Base-by-base conservation (phyloP, 2,888 invertebrate genomes). In the Nomada ruficornis region DNA sequence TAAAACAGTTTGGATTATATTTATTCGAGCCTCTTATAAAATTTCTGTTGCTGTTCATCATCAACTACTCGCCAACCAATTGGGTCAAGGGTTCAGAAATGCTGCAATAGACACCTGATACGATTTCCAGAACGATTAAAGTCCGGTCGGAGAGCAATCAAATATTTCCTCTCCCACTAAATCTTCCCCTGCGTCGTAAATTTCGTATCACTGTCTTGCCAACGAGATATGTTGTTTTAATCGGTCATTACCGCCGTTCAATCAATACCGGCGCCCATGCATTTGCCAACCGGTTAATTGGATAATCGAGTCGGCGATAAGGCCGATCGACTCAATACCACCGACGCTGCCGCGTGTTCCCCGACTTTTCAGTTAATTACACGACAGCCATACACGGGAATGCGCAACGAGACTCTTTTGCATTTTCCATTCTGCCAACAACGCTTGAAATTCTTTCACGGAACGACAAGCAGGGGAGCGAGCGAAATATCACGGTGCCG, bases 231-330 rank as follows among this genome's bases (percentile, higher is more conserved):
- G 36, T 71, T n/a, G 26, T 59, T 59, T 70, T 71, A 71, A 71
- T 71, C 70, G 60, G 50, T 62, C 70, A 62, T 71, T 71, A 71
- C 70, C 50, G 50, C 29, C 60, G 44, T 71, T 71, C 70, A 52
- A 71, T 71, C 70, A 62, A 71, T 71, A 71, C 42, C 70, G 10
- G 29, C 0, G 68, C 59, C 59, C 59, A 42, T 68, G 60, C 59
- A 75, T 68, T 75, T 52, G 60, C 59, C 52, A 52, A 60, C 70
- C 70, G 70, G 59, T 59, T 68, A 68, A 59, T 67, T 74, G 50
- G 67, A 67, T 59, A 60, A 74, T 74, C 52, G 74, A 42, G 52
- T 74, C 67, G 42, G 23, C 75, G 68, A 75, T 62, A 67, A 75
- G 60, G 62, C 62, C 42, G 60, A 36, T 50, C 50, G 36, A 71